These are phyloP conservation scores for Chloroceryle amazona DNA, from an alignment of 2,797 vertebrate genomes.

Conservation along the genomic window DNA sequence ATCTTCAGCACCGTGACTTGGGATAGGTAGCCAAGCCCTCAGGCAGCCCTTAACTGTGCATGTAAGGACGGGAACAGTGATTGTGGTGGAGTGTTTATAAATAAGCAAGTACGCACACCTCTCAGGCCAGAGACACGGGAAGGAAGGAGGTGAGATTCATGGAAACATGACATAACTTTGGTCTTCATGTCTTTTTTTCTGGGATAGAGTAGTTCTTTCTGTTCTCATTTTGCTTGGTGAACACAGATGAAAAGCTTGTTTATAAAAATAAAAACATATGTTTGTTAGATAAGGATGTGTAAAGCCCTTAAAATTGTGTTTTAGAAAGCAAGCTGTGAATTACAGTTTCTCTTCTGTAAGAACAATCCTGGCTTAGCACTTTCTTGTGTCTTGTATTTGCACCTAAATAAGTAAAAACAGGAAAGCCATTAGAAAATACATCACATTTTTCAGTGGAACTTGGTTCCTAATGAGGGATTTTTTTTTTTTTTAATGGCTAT, in stretches of 20 bases:
- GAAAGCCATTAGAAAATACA: background rate
- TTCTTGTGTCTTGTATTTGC: background rate
- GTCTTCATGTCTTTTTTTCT: background rate
- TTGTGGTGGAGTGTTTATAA: background rate
- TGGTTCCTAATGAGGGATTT: background rate
- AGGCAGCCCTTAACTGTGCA: background rate
- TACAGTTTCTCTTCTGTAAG: background rate
- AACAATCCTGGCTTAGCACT: background rate
- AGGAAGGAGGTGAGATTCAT: background rate
- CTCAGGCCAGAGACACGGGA: rapidly evolving
- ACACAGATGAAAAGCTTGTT: background rate
- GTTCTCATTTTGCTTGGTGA: background rate
- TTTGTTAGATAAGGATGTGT: background rate
- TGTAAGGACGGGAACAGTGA: background rate
- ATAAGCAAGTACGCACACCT: rapidly evolving
- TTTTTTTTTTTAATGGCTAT: background rate
- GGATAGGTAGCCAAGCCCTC: background rate
- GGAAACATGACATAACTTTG: background rate
- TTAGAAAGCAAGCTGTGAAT: background rate
- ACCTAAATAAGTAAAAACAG: background rate
- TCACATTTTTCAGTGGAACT: background rate
- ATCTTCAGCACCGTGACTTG: background rate
- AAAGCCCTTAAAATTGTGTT: background rate
- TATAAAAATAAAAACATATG: background rate
- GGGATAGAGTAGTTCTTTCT: background rate